A percentile compares a stretch with the other conserved stretches of the same genome.
phyloP scores from a whole-genome alignment of 2,113 vertebrate genomes.

The Ancistrus triradiatus region DNA sequence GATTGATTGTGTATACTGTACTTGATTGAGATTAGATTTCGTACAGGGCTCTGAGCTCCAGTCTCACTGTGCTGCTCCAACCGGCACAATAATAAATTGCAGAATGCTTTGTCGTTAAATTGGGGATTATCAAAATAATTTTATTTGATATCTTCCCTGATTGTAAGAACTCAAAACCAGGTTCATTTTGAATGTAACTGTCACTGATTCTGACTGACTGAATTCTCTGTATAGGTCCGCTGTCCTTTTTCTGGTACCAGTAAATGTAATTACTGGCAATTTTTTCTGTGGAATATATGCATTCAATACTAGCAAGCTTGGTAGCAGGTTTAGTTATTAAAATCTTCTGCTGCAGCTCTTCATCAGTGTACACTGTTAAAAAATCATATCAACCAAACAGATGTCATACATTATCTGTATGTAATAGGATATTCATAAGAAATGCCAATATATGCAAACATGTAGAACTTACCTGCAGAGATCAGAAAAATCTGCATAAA shows the following conservation, averaged over 20 bases:
- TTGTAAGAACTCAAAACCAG: constrained; percentile 2
- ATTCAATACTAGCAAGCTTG: background rate
- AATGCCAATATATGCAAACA: no score
- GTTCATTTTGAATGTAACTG: background rate
- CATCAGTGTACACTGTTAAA: background rate
- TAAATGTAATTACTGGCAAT: background rate
- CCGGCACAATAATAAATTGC: constrained; percentile 9
- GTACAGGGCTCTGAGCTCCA: background rate
- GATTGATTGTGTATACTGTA: no score
- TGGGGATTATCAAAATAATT: background rate
- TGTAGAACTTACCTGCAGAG: background rate
- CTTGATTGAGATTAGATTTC: constrained; percentile 8
- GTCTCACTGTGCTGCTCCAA: constrained; percentile 26
- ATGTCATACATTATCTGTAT: no score
- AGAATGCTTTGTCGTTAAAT: background rate
- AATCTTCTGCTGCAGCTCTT: constrained; percentile 13
- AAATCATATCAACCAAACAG: no score
- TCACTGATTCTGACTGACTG: background rate
- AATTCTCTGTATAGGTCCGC: constrained; percentile 8
- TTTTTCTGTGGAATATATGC: background rate
- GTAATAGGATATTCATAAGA: no score
- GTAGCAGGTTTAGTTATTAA: constrained; percentile 3
- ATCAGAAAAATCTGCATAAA: background rate
- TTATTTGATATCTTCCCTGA: constrained; percentile 1
- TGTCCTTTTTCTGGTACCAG: constrained; percentile 29